Evolutionary conservation across 37 sponge, comb jelly and placozoan species (phyloP).

Genomic region (Oopsacas minuta): DNA sequence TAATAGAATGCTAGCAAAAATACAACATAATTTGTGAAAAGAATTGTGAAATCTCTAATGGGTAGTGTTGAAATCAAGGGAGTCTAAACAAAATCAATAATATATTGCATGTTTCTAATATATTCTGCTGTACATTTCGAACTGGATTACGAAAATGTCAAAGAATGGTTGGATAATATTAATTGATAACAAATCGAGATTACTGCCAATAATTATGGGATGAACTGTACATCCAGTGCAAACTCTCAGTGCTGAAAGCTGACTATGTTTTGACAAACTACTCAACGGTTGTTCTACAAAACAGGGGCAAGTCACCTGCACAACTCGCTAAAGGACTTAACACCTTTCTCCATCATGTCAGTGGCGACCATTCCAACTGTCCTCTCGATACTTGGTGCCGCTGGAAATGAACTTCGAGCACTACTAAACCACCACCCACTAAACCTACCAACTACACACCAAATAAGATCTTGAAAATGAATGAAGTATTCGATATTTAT

Average conservation of each 20-base stretch:
- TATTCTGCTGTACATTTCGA: too few species aligned
- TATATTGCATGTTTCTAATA: too few species aligned
- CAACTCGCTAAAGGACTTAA: neutral
- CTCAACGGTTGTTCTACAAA: neutral
- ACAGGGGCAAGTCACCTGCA: neutral
- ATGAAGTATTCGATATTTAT: neutral
- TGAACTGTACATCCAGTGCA: too few species aligned
- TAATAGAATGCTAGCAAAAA: too few species aligned
- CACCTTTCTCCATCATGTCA: neutral
- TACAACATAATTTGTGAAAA: too few species aligned
- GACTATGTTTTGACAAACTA: neutral
- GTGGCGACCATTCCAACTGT: constrained; percentile 3
- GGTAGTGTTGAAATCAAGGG: too few species aligned
- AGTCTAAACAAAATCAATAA: too few species aligned
- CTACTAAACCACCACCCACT: neutral
- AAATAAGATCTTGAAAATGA: neutral
- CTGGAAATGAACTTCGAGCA: neutral
- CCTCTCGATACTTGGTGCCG: neutral
- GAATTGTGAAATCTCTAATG: too few species aligned
- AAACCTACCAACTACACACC: neutral
- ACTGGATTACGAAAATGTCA: too few species aligned
- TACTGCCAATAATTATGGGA: too few species aligned
- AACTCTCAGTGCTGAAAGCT: neutral
- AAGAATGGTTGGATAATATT: too few species aligned
- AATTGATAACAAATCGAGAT: too few species aligned